A percentile compares a stretch with the other conserved stretches of the same genome.
Conservation (phyloP, 2,888 invertebrate species). For the Zhuqinia jingwanae region DNA sequence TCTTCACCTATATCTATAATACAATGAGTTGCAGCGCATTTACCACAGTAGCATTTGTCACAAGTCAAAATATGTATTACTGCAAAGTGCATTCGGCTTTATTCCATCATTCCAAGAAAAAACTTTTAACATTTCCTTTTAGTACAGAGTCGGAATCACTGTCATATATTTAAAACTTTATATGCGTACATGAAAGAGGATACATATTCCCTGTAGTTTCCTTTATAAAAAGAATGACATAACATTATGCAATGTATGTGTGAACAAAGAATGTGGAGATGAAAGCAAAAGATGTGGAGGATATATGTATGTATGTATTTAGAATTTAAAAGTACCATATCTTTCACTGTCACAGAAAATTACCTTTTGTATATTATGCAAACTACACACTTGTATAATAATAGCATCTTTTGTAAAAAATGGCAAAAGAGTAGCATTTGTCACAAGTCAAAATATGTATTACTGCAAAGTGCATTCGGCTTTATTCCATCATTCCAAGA, state of each 20-base stretch:
- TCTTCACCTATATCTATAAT: too few species aligned
- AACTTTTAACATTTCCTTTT: background rate
- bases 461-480: constrained; percentile 24
- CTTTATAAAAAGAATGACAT: too few species aligned
- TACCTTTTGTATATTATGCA: background rate
- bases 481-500: background rate
- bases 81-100: constrained; percentile 15
- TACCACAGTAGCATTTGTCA: too few species aligned
- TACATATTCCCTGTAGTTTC: too few species aligned
- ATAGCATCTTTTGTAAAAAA: background rate
- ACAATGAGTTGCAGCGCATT: too few species aligned
- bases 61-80: constrained; percentile 34
- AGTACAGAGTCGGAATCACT: too few species aligned
- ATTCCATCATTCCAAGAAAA: background rate
- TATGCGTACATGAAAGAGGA: too few species aligned
- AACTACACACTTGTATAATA: background rate
- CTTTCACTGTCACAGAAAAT: background rate
- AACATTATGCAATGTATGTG: too few species aligned
- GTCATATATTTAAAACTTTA: too few species aligned
- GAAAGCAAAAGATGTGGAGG: too few species aligned
- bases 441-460: constrained; percentile 31
- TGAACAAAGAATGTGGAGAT: too few species aligned
- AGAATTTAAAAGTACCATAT: background rate
- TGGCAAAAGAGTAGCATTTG: constrained; percentile 10
- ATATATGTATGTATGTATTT: too few species aligned